Percentiles rank a stretch among this genome's conserved stretches.
Evolutionary conservation across 2,113 vertebrate species (phyloP).

Genomic region (Percopsis transmontana): DNA sequence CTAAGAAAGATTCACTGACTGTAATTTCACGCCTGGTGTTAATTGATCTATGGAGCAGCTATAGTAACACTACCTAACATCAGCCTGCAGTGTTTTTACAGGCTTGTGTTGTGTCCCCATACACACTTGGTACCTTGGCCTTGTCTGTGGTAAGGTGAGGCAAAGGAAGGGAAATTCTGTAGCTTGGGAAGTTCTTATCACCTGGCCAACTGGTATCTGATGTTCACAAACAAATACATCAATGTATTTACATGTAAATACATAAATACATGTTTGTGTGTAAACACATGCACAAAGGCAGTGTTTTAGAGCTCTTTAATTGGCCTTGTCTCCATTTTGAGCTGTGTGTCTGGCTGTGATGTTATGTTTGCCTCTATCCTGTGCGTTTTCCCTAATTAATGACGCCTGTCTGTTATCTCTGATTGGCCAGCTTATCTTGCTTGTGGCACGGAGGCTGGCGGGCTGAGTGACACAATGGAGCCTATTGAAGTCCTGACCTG

Average conservation of each 20-base stretch:
- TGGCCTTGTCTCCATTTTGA: neutral
- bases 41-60: conserved; percentile 43
- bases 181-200: neutral
- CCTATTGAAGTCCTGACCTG: conserved; percentile 24
- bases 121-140: neutral
- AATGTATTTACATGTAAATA: no score
- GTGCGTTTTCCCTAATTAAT: conserved; percentile 5
- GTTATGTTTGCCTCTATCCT: neutral
- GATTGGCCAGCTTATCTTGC: conserved; percentile 4
- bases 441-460: conserved; percentile 5
- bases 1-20: conserved; percentile 46
- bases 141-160: conserved; percentile 8
- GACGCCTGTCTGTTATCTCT: neutral
- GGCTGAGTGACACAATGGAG: conserved; percentile 27
- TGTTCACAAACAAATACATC: neutral
- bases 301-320: neutral
- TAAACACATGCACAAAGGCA: neutral
- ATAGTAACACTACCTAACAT: conserved; percentile 39
- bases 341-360: neutral
- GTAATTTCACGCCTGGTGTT: conserved; percentile 57
- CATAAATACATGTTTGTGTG: no score
- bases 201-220: neutral
- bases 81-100: conserved; percentile 26
- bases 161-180: neutral
- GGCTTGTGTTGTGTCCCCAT: neutral